Evolutionary conservation across 2,888 invertebrate species (phyloP).

Genomic region (Acanthosepion lycidas): DNA sequence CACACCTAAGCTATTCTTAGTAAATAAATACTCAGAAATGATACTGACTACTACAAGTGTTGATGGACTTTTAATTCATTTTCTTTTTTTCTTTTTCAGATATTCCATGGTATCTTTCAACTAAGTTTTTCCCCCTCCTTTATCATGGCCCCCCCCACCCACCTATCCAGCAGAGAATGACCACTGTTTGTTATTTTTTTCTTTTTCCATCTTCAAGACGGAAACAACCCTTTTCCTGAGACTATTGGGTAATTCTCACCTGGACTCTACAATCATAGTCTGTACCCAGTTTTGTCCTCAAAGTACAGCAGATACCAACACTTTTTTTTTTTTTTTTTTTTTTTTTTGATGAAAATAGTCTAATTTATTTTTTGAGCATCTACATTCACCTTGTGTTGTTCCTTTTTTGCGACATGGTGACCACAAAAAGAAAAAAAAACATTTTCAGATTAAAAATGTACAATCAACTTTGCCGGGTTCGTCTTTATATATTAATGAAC

Average conservation of each 20-base stretch:
- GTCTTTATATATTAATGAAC: not conserved
- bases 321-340: not conserved
- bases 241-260: not conserved
- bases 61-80: not conserved
- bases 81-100: not conserved
- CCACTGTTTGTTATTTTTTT: not conserved
- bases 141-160: not conserved
- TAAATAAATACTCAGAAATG: no score
- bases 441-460: not conserved
- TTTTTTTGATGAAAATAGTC: not conserved
- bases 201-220: no score
- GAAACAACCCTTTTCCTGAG: not conserved
- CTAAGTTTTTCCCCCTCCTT: not conserved
- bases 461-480: not conserved
- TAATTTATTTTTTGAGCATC: conserved; percentile 25
- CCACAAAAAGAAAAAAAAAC: not conserved
- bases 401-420: not conserved
- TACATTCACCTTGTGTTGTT: not conserved
- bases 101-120: not conserved
- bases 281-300: not conserved
- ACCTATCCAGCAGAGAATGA: not conserved
- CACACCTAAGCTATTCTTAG: no score
- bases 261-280: not conserved
- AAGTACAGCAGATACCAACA: not conserved
- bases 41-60: not conserved